Conservation (phyloP, 2,797 vertebrate genomes). For the Tenualosa thibaudeaui region DNA sequence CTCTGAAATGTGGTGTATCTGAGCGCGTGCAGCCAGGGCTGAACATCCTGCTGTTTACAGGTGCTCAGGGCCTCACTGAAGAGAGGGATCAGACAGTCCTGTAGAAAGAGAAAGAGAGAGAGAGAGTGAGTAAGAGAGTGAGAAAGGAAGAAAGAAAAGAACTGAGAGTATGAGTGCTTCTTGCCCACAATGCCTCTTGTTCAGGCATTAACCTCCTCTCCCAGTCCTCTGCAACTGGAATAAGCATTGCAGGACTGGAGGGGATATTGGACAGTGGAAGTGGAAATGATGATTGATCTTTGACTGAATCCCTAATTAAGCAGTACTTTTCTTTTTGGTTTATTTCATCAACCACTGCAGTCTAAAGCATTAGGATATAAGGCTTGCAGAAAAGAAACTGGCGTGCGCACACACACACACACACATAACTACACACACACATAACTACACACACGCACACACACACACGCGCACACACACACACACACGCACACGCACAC, state of each 20-base stretch:
- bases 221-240: neutral
- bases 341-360: neutral
- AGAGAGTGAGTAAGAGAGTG: neutral
- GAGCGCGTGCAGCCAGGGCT: slow-evolving; percentile 93
- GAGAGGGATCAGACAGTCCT: slow-evolving; percentile 93
- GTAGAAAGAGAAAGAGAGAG: slow-evolving; percentile 35
- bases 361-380: neutral
- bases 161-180: too few species aligned
- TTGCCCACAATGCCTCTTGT: too few species aligned
- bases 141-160: too few species aligned
- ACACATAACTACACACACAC: neutral
- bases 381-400: neutral
- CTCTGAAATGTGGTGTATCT: slow-evolving; percentile 92
- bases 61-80: slow-evolving; percentile 89
- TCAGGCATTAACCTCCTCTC: too few species aligned
- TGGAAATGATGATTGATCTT: too few species aligned
- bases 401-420: neutral
- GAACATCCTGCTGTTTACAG: slow-evolving; percentile 94
- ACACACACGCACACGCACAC: neutral
- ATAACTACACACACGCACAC: neutral
- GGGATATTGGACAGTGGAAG: too few species aligned
- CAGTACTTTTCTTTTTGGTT: neutral
- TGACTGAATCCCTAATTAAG: neutral
- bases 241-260: too few species aligned
- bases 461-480: too few species aligned